Evolutionary conservation across 2,888 invertebrate genomes (phyloP), one percentile per base, ranked within the genome.

Genomic region (Norana najaformis): DNA sequence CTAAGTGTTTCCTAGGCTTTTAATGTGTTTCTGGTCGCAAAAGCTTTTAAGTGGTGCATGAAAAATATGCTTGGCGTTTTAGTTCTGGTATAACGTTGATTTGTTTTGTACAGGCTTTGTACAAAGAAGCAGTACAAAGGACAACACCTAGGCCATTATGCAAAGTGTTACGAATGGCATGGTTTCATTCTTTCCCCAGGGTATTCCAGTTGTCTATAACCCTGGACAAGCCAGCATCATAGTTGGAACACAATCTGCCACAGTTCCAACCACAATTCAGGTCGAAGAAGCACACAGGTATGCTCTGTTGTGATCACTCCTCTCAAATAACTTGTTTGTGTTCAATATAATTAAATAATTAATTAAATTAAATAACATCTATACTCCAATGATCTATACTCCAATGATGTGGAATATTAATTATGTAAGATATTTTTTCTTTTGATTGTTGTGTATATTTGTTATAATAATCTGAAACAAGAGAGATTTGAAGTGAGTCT

Each of bases 231-330:
- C 85, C 37, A 37, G 85, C 35, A 85, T 85, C 23, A 35, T 85
- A 85, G 85, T 85, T 85, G 85, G 85, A 85, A 85, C 85, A 35
- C 85, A 85, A 23, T 37, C 85, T 37, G 36, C 36, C 16, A 35
- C 36, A 20, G 35, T 85, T 36, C 85, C 85, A 36, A 36, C 85
- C 35, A 85, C 85, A 36, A 37, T 85, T 35, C 85, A 85, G 35
- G 85, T 85, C 85, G 85, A 85, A 16, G 85, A 85, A 23, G 85
- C 85, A 36, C 85, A 85, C 85, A 85, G 85, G 85, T 85, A 35
- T 20, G 35, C 85, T 69, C 69, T 3, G 23, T 47, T 69, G 69
- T 69, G 69, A 53, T n/a, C n/a, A n/a, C n/a, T n/a, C n/a, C n/a
- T n/a, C n/a, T n/a, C n/a, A n/a, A n/a, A n/a, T n/a, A n/a, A n/a